phyloP scores from a whole-genome alignment of 2,888 invertebrate species.

The Conomelus anceps region DNA sequence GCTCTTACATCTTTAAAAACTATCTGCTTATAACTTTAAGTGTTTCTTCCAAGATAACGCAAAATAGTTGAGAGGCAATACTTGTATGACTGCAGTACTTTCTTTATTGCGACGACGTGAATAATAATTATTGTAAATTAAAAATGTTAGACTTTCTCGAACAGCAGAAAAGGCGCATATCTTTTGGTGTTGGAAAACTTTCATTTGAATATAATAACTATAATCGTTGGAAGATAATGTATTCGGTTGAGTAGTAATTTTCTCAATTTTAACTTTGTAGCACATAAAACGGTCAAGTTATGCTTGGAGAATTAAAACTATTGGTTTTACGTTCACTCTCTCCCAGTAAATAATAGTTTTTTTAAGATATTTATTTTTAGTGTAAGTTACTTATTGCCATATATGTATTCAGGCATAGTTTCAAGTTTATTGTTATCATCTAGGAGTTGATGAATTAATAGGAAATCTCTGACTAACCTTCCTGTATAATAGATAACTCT shows the following conservation, averaged over 20 bases:
- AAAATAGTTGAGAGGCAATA: background rate
- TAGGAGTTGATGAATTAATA: too few relatives aligned
- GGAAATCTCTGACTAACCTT: too few relatives aligned
- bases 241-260: background rate
- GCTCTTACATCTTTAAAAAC: too few relatives aligned
- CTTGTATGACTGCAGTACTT: too few relatives aligned
- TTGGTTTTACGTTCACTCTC: background rate
- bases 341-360: too few relatives aligned
- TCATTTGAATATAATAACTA: background rate
- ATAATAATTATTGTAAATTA: background rate
- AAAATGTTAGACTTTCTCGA: background rate
- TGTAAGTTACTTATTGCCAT: background rate
- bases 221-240: background rate
- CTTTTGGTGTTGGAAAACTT: background rate
- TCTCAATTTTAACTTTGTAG: background rate
- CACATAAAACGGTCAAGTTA: background rate
- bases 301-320: background rate
- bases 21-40: background rate
- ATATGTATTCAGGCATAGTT: background rate
- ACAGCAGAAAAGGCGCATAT: background rate
- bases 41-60: background rate
- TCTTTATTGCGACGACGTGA: background rate
- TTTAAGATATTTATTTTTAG: background rate
- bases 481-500: too few relatives aligned
- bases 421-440: background rate